Evolutionary conservation across 2,113 vertebrate genomes (phyloP).

Genomic region (Neopipo cinnamomea): DNA sequence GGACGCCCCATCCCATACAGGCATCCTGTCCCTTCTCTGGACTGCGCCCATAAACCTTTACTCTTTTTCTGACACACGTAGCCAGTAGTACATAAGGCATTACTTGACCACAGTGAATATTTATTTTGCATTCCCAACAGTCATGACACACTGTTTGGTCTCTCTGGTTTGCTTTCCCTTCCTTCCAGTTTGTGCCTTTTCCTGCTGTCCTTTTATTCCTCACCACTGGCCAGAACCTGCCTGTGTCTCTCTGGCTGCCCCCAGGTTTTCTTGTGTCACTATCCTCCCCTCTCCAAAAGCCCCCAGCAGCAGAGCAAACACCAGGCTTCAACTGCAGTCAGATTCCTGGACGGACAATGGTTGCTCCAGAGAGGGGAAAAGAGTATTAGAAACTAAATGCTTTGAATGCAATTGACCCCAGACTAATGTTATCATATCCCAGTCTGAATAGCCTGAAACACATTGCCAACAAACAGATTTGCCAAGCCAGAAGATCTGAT

Average conservation of each 20-base stretch:
- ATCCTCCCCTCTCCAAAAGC: neutral
- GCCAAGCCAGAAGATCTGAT: neutral
- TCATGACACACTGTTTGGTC: neutral
- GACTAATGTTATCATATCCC: neutral
- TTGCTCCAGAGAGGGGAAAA: neutral
- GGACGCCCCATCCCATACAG: neutral
- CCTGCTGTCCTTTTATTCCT: neutral
- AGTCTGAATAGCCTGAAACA: neutral
- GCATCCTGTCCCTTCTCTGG: neutral
- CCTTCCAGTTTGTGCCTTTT: neutral
- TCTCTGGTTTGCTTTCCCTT: neutral
- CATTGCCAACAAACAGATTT: neutral
- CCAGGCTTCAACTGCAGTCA: neutral
- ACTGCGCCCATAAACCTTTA: neutral
- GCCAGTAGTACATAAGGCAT: neutral
- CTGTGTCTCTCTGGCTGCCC: neutral
- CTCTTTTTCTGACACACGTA: neutral
- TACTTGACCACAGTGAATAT: neutral
- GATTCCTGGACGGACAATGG: neutral
- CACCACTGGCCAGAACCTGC: neutral
- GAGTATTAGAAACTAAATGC: neutral
- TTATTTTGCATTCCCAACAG: neutral
- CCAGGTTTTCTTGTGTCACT: neutral
- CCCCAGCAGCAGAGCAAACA: neutral
- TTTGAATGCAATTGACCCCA: neutral